phyloP scores from a whole-genome alignment of 2,113 vertebrate species.

The Leptobrachium ailaonicum region DNA sequence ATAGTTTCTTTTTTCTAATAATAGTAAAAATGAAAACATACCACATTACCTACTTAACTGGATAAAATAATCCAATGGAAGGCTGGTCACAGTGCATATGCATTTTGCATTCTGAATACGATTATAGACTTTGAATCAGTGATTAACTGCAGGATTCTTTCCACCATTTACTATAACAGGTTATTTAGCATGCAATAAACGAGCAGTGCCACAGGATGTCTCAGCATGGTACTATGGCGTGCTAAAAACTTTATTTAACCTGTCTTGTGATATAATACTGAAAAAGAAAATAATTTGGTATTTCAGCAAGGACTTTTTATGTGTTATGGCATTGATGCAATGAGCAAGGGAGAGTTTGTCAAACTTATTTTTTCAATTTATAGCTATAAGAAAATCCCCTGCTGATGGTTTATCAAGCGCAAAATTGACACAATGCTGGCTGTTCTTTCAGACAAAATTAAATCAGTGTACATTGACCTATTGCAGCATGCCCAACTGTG shows the following conservation, averaged over 20 bases:
- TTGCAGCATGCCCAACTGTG: conserved; percentile 6
- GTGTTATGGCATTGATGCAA: not conserved
- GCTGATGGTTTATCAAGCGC: conserved; percentile 19
- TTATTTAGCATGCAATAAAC: not conserved
- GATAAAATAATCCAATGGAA: too few relatives aligned
- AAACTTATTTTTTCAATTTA: conserved; percentile 33
- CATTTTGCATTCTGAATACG: not conserved
- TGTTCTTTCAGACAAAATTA: conserved; percentile 30
- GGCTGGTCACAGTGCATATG: not conserved
- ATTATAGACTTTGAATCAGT: not conserved
- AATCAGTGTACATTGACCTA: conserved; percentile 25
- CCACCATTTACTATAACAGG: not conserved
- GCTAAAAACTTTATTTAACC: not conserved
- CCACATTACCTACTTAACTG: too few relatives aligned
- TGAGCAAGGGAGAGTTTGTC: not conserved
- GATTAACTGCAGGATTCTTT: not conserved
- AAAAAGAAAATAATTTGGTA: not conserved
- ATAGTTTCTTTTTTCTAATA: too few relatives aligned
- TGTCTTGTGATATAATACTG: not conserved
- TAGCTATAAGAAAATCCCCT: conserved; percentile 5
- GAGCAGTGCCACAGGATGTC: not conserved
- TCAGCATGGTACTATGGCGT: not conserved
- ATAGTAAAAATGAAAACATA: too few relatives aligned
- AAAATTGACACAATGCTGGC: conserved; percentile 33
- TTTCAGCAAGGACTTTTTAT: not conserved